Evolutionary conservation across 2,888 invertebrate genomes (phyloP).

Genomic region (Luperina testacea): DNA sequence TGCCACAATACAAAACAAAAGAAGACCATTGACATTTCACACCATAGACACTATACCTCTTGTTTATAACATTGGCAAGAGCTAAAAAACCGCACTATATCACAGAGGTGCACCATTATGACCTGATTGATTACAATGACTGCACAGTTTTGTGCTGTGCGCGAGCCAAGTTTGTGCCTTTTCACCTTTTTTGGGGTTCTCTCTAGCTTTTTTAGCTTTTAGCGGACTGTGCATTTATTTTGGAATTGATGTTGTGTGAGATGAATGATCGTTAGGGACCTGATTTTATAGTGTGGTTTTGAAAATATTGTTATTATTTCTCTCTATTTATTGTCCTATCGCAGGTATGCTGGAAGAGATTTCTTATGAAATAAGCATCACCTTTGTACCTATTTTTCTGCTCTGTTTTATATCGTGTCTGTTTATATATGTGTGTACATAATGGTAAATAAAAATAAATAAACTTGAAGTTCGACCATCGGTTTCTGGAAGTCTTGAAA

Average conservation of each 20-base stretch:
- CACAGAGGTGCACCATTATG: constrained; percentile 59
- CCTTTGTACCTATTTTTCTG: too few relatives aligned
- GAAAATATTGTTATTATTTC: background rate
- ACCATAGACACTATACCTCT: constrained; percentile 16
- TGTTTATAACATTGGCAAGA: constrained; percentile 24
- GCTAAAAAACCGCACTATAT: constrained; percentile 31
- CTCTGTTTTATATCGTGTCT: too few relatives aligned
- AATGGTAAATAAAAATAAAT: too few relatives aligned
- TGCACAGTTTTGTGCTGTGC: constrained; percentile 76
- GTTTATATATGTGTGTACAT: too few relatives aligned
- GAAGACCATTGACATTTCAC: constrained; percentile 12
- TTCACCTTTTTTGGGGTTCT: constrained; percentile 78
- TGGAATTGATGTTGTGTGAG: constrained; percentile 9
- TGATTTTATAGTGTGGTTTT: background rate
- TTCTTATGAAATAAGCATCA: too few relatives aligned
- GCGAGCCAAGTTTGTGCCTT: constrained; percentile 80
- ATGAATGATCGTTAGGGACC: background rate
- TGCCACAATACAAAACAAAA: background rate
- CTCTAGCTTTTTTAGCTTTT: constrained; percentile 58
- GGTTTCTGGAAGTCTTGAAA: background rate
- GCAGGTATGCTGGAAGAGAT: too few relatives aligned
- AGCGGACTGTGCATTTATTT: constrained; percentile 32
- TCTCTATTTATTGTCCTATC: too few relatives aligned
- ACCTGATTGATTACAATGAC: constrained; percentile 86
- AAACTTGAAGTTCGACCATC: background rate